These are phyloP conservation scores for Taeniopygia guttata DNA, from an alignment of 2,797 vertebrate genomes.

Conservation along the genomic window DNA sequence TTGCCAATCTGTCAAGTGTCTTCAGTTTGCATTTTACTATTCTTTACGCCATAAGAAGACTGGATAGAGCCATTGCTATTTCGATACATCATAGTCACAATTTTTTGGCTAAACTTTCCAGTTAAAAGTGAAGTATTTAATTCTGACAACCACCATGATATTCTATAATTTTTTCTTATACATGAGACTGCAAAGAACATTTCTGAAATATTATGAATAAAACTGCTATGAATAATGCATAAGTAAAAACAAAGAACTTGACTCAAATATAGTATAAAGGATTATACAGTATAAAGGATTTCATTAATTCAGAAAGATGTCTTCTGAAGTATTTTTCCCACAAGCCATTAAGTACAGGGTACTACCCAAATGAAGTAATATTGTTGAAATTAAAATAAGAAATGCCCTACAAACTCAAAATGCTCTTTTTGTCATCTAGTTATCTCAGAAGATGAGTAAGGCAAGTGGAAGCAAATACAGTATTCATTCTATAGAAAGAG, in stretches of 20 bases:
- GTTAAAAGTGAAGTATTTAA: not conserved
- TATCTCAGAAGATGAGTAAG: not conserved
- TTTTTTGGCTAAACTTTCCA: not conserved
- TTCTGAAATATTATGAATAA: not conserved
- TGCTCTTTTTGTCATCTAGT: not conserved
- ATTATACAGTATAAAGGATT: not conserved
- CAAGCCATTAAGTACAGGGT: constrained; percentile 15
- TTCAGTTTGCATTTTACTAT: not conserved
- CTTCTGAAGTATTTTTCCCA: not conserved
- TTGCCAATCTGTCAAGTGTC: not conserved
- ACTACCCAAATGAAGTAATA: not conserved
- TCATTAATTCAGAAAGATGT: constrained; percentile 2
- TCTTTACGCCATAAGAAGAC: not conserved
- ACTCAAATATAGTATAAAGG: not conserved
- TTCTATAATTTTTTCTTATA: constrained; percentile 1
- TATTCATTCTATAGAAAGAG: not conserved
- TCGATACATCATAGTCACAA: not conserved
- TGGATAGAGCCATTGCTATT: not conserved
- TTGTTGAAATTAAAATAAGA: not conserved
- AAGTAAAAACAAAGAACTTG: constrained; percentile 1
- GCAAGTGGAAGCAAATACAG: not conserved
- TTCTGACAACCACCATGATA: not conserved
- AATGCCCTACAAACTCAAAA: not conserved
- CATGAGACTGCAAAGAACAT: not conserved
- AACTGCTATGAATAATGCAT: constrained; percentile 4